Base-by-base conservation (phyloP, 2,797 vertebrate species). In the Catharus ustulatus region DNA sequence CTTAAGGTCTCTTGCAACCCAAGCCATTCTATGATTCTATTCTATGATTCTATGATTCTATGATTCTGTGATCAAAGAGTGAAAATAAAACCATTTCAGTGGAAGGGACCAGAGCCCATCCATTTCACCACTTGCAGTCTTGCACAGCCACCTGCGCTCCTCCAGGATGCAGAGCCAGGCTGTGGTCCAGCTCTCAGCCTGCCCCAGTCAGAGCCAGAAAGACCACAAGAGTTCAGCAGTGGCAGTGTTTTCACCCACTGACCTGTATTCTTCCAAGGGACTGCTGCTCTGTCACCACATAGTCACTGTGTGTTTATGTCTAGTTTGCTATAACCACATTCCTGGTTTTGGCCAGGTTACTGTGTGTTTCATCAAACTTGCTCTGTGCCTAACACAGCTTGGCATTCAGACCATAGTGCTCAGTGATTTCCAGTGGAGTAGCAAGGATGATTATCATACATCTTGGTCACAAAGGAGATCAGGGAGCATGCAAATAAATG, bases 31-130 rank as follows among this genome's bases (percentile, higher is more conserved):
- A 18, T 0, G 1, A 18, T 48, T 48, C 52, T 24, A 5, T 55
- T 38, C 80, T 46, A 18, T 0, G 1, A 18, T 48, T 48, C 52
- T 24, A 5, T 34, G 34, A 5, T 55, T 38, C 80, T 46, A 18
- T 0, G 1, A 18, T 48, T 48, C 52, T 24, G 4, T 38, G 42
- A 48, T 61, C 1, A 10, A 42, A 84, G 0, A 62, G 54, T 21
- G 32, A 22, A 40, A 84, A 86, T 29, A 61, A 94, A 92, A 26
- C 6, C 1, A 2, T 40, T 72, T 15, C 34, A 87, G 24, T 15
- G 67, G 69, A 88, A 63, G 34, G 20, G 30, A 75, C 54, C 27
- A 42, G n/a, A 68, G 40, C 13, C 10, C 48, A 42, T 9, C 15
- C 6, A 5, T 40, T 61, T 94, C 36, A 61, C 2, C 10, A 21